These are phyloP conservation scores for Rhaphigaster nebulosa DNA, from an alignment of 2,888 invertebrate genomes.

Conservation along the genomic window DNA sequence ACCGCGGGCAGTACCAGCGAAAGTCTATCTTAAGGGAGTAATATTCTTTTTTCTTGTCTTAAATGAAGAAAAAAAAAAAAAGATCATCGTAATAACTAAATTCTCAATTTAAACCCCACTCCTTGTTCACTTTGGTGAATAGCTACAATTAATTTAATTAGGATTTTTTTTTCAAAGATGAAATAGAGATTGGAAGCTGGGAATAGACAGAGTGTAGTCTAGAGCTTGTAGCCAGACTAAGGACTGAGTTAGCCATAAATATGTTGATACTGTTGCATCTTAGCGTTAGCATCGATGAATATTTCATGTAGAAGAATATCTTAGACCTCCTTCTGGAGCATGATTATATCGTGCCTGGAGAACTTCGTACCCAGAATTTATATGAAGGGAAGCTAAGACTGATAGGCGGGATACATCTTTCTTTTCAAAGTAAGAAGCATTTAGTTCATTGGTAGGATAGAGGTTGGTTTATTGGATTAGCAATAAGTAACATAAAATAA, in stretches of 20 bases:
- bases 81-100: no score
- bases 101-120: no score
- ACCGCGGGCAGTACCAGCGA: no score
- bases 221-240: not conserved
- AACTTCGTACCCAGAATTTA: not conserved
- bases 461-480: no score
- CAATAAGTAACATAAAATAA: no score
- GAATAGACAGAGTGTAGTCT: not conserved
- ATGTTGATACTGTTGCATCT: slow-evolving; percentile 17
- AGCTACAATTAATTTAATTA: not conserved
- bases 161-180: not conserved
- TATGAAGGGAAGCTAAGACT: not conserved
- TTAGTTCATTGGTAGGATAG: no score
- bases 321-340: not conserved
- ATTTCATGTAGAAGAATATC: slow-evolving; percentile 4
- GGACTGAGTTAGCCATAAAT: not conserved
- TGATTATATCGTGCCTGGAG: not conserved
- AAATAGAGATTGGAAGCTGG: not conserved
- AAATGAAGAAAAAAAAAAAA: no score
- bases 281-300: not conserved
- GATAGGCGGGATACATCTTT: not conserved
- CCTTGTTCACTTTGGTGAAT: no score
- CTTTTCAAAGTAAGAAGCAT: not conserved
- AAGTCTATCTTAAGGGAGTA: no score
- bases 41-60: no score